Evolutionary conservation across 2,888 invertebrate genomes (phyloP).

Genomic region (Psylliodes chrysocephalus): DNA sequence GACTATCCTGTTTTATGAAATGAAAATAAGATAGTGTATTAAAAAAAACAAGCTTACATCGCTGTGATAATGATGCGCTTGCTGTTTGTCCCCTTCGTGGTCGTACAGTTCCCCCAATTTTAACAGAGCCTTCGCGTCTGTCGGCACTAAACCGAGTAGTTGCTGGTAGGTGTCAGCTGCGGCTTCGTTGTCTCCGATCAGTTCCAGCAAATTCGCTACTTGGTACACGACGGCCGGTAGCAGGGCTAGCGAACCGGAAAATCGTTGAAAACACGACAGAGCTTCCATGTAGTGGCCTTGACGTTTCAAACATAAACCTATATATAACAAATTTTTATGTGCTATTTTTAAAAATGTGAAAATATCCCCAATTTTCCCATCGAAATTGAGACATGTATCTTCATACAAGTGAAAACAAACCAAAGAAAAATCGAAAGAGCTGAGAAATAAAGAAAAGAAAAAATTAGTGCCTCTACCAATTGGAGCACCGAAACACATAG

Average conservation of each 20-base stretch:
- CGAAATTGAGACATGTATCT: too few species aligned
- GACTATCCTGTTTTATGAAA: too few species aligned
- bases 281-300: slow-evolving; percentile 78
- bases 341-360: not conserved
- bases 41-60: slow-evolving; percentile 68
- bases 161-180: slow-evolving; percentile 78
- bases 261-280: slow-evolving; percentile 81
- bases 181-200: slow-evolving; percentile 70
- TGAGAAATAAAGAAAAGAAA: too few species aligned
- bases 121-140: slow-evolving; percentile 89
- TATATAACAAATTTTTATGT: slow-evolving; percentile 17
- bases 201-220: slow-evolving; percentile 81
- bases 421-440: too few species aligned
- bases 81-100: slow-evolving; percentile 89
- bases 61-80: slow-evolving; percentile 84
- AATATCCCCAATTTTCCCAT: too few species aligned
- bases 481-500: too few species aligned
- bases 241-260: slow-evolving; percentile 69
- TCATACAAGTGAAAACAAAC: too few species aligned
- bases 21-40: too few species aligned
- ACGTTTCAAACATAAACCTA: slow-evolving; percentile 76
- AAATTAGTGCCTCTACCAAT: too few species aligned
- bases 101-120: slow-evolving; percentile 92
- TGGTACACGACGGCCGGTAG: slow-evolving; percentile 74
- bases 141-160: slow-evolving; percentile 82